phyloP scores from a whole-genome alignment of 2,888 invertebrate genomes.

The Drosophila diplacantha region DNA sequence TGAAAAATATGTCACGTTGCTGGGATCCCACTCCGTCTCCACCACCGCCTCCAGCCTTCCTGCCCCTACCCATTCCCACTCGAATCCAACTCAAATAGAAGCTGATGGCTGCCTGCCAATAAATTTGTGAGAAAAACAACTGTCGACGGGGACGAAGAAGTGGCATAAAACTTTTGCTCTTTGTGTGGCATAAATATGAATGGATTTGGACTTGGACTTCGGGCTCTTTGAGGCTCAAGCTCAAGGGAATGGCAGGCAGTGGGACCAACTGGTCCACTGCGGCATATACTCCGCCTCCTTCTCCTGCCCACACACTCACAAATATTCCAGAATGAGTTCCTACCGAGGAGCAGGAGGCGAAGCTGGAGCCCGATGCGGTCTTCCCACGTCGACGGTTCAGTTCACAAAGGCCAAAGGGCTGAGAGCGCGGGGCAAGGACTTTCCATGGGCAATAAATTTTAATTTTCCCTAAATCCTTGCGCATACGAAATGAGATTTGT shows the following conservation, averaged over 20 bases:
- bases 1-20: constrained; percentile 69
- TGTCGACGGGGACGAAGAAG: constrained; percentile 60
- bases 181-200: constrained; percentile 70
- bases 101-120: constrained; percentile 67
- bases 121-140: constrained; percentile 69
- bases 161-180: constrained; percentile 70
- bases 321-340: constrained; percentile 24
- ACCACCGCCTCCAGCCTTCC: neutral
- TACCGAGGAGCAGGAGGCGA: neutral
- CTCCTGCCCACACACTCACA: neutral
- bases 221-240: constrained; percentile 2
- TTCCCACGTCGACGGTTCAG: constrained; percentile 30
- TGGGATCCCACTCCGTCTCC: constrained; percentile 10
- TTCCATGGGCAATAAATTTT: constrained; percentile 68
- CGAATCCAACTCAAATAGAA: constrained; percentile 33
- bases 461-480: constrained; percentile 64
- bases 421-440: constrained; percentile 24
- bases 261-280: constrained; percentile 45
- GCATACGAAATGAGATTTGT: constrained; percentile 62
- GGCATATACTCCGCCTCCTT: constrained; percentile 11
- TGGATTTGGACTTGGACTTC: constrained; percentile 62
- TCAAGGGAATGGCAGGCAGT: constrained; percentile 17
- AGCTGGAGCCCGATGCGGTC: constrained; percentile 23
- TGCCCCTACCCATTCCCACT: neutral
- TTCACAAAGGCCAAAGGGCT: constrained; percentile 29